These are phyloP conservation scores for Mycalesis mineus DNA, from an alignment of 2,888 invertebrate species.

Conservation along the genomic window DNA sequence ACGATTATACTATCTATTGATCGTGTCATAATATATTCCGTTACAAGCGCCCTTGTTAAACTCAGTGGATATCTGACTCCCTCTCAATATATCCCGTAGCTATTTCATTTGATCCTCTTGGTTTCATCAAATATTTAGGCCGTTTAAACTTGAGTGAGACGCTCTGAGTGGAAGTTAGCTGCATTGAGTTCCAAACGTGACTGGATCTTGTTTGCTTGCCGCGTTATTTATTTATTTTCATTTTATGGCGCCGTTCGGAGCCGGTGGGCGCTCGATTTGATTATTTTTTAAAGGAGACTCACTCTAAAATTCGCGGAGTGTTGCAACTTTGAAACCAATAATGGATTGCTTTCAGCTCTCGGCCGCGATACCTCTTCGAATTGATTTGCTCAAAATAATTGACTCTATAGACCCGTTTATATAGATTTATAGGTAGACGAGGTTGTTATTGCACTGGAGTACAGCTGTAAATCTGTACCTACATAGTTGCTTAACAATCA, in stretches of 20 bases:
- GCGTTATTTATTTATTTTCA: slow-evolving; percentile 36
- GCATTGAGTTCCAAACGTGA: slow-evolving; percentile 48
- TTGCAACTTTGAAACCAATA: slow-evolving; percentile 17
- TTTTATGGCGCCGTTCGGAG: slow-evolving; percentile 27
- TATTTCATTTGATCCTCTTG: slow-evolving; percentile 71
- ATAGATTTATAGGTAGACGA: too few relatives aligned
- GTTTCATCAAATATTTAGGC: slow-evolving; percentile 72
- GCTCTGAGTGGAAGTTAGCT: slow-evolving; percentile 44
- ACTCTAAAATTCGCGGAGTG: slow-evolving; percentile 20
- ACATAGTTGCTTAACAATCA: too few relatives aligned
- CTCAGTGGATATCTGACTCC: slow-evolving; percentile 50
- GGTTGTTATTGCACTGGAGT: too few relatives aligned
- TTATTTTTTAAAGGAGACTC: slow-evolving; percentile 23
- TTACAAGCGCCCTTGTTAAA: slow-evolving; percentile 70
- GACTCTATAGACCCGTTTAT: background rate
- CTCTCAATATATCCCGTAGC: slow-evolving; percentile 54
- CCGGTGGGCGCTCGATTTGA: slow-evolving; percentile 20
- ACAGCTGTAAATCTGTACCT: too few relatives aligned
- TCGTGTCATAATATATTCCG: slow-evolving; percentile 65
- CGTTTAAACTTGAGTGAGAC: slow-evolving; percentile 66
- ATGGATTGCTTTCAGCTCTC: slow-evolving; percentile 14
- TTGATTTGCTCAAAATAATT: background rate
- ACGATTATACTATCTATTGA: slow-evolving; percentile 48
- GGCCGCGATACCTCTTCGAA: background rate
- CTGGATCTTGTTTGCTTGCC: slow-evolving; percentile 33